These are phyloP conservation scores for Tenthredo livida DNA, from an alignment of 2,888 invertebrate species.

Conservation along the genomic window DNA sequence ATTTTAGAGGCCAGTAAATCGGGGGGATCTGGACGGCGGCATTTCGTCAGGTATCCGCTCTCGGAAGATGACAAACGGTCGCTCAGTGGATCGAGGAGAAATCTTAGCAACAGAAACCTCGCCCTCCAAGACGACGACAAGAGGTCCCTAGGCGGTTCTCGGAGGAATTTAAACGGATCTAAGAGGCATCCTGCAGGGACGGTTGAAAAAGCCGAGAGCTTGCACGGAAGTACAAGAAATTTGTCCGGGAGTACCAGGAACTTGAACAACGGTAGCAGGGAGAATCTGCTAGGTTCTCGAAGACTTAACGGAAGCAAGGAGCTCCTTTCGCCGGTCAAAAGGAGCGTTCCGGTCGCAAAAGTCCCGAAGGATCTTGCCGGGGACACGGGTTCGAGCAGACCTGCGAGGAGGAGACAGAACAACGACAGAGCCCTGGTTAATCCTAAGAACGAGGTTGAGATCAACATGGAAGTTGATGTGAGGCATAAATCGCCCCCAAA, in stretches of 20 bases:
- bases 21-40: conserved; percentile 49
- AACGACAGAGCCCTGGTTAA: not conserved
- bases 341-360: conserved; percentile 79
- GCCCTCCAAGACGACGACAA: conserved; percentile 63
- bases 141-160: conserved; percentile 65
- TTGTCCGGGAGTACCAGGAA: conserved; percentile 60
- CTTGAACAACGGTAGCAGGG: conserved; percentile 57
- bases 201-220: conserved; percentile 62
- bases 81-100: conserved; percentile 58
- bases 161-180: conserved; percentile 62
- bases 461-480: conserved; percentile 58
- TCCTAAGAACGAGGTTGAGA: conserved; percentile 55
- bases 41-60: conserved; percentile 51
- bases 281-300: conserved; percentile 60
- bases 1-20: conserved; percentile 47
- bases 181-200: conserved; percentile 62
- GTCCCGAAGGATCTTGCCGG: conserved; percentile 78
- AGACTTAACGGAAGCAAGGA: conserved; percentile 67
- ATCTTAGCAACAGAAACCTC: conserved; percentile 54
- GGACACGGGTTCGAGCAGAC: conserved; percentile 78
- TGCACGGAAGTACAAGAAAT: conserved; percentile 60
- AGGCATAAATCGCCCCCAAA: conserved; percentile 51
- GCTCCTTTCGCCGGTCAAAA: conserved; percentile 79
- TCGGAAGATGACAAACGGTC: conserved; percentile 60
- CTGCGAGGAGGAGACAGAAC: conserved; percentile 64